Evolutionary conservation across 2,113 vertebrate species (phyloP), one percentile per base, ranked within the genome.

Genomic region (Pica pica): DNA sequence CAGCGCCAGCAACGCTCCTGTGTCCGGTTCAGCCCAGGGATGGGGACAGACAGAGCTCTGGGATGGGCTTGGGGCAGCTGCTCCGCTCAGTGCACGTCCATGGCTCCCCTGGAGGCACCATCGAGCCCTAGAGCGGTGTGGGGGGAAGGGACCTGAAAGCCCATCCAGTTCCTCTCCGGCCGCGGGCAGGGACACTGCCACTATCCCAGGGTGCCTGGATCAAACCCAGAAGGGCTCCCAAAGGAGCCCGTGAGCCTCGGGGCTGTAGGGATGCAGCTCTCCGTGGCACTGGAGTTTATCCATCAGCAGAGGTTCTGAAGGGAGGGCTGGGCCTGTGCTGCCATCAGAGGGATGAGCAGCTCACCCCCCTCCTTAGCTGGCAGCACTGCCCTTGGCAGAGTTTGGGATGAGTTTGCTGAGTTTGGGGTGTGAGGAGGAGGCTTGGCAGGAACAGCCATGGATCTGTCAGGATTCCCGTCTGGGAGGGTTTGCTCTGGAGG

Each of bases 271-370:
- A 21, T 23, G 35, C 28, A 16, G 21, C 17, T 16, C 53, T 52
- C 16, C 0, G 0, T 3, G 21, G 22, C 42, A 2, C 0, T 8
- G 78, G 28, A 9, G 37, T 33, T 46, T 2, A 13, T 44, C 28
- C 11, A 2, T 16, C 55, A 12, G 52, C 5, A 31, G 50, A 4
- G 6, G 1, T 24, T 50, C 28, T 1, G 0, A 13, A 23, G 24
- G 59, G 35, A 50, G n/a, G 31, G 35, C 27, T 16, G 19, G 37
- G 18, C 42, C 53, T 19, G 26, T 39, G 79, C 47, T 61, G 63
- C 20, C 30, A 2, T 16, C 27, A 3, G 42, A 4, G 37, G 27
- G 79, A 30, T 42, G 70, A 35, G 1, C 23, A 33, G 31, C 47
- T 67, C 47, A 2, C 30, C 56, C 23, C 19, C 56, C 67, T 19